Evolutionary conservation across 2,113 vertebrate species (phyloP).

Genomic region (Micronycteris hirsuta): DNA sequence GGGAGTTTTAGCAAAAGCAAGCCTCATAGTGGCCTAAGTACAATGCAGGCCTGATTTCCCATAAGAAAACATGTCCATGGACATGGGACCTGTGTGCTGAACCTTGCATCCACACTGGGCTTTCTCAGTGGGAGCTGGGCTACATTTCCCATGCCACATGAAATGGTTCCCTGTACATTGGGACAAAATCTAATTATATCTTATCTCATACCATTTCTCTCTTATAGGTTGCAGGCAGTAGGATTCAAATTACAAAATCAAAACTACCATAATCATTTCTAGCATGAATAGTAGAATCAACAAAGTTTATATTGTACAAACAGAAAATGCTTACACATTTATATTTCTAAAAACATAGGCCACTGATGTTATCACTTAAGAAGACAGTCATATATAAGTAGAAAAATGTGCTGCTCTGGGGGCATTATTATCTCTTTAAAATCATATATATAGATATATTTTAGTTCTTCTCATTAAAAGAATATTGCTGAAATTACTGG

Average conservation of each 20-base stretch:
- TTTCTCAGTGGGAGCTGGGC: too few species aligned
- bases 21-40: too few species aligned
- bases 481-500: neutral
- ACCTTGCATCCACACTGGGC: too few species aligned
- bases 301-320: conserved; percentile 12
- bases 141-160: too few species aligned
- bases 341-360: neutral
- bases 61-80: too few species aligned
- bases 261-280: conserved; percentile 32
- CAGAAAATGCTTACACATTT: neutral
- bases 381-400: neutral
- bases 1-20: too few species aligned
- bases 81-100: too few species aligned
- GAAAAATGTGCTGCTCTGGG: neutral
- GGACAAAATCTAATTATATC: conserved; percentile 55
- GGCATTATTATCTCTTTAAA: neutral
- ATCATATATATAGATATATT: neutral
- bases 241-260: conserved; percentile 34
- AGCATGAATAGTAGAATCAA: neutral
- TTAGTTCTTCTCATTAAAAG: neutral
- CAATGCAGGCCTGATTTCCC: too few species aligned
- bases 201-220: conserved; percentile 44
- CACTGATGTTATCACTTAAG: neutral
- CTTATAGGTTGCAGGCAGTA: neutral
- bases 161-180: too few species aligned